Evolutionary conservation across 2,888 invertebrate genomes (phyloP).

Genomic region (Erebia palarica): DNA sequence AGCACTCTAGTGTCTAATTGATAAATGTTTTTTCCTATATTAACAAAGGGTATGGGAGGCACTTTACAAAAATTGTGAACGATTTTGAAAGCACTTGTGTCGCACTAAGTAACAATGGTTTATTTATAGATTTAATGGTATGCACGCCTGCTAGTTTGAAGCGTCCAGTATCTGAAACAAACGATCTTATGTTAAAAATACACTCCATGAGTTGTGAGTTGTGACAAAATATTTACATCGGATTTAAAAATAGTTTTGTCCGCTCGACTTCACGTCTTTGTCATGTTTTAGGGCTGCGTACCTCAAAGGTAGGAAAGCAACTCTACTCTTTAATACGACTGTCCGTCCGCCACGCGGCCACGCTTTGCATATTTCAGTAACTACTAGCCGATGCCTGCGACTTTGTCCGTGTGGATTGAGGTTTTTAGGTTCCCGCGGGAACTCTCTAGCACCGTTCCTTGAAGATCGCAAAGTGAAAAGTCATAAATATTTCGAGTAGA

Average conservation of each 20-base stretch:
- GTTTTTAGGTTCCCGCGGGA: too few species aligned
- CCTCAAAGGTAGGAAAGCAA: too few species aligned
- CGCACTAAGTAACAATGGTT: constrained; percentile 41
- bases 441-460: too few species aligned
- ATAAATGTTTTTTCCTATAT: constrained; percentile 29
- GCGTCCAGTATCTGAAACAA: constrained; percentile 40
- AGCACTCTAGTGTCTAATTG: constrained; percentile 17
- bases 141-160: constrained; percentile 10
- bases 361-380: too few species aligned
- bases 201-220: constrained; percentile 1
- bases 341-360: too few species aligned
- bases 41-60: constrained; percentile 49
- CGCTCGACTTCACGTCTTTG: constrained; percentile 1
- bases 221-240: constrained; percentile 19
- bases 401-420: too few species aligned
- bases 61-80: constrained; percentile 47
- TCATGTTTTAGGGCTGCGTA: background rate
- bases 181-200: constrained; percentile 21
- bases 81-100: constrained; percentile 46
- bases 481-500: too few species aligned
- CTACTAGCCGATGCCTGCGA: too few species aligned
- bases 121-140: constrained; percentile 24
- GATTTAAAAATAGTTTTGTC: constrained; percentile 10
- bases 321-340: too few species aligned
- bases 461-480: too few species aligned